phyloP scores from a whole-genome alignment of 2,888 invertebrate genomes.

The Drosophila pullipes region DNA sequence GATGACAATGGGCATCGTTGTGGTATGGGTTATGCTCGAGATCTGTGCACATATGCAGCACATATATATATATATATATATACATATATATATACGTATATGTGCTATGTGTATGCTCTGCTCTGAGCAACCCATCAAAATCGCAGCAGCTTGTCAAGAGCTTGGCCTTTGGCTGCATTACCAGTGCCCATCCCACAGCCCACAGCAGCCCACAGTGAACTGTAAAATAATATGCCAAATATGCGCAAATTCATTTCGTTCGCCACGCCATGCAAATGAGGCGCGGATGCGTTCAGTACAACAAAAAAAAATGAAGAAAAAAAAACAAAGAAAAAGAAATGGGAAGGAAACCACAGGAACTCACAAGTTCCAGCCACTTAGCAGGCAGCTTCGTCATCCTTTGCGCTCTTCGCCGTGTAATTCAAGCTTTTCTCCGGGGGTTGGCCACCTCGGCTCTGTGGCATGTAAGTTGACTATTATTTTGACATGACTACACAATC shows the following conservation, averaged over 20 bases:
- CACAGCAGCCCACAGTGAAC: conserved; percentile 17
- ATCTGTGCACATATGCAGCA: conserved; percentile 62
- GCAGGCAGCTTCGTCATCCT: conserved; percentile 67
- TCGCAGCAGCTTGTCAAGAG: conserved; percentile 75
- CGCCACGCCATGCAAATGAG: conserved; percentile 67
- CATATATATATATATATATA: neutral
- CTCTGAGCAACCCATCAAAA: conserved; percentile 59
- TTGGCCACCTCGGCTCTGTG: conserved; percentile 70
- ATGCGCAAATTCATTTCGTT: conserved; percentile 76
- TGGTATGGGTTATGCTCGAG: conserved; percentile 22
- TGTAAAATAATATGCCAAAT: conserved; percentile 77
- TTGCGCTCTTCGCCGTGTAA: conserved; percentile 48
- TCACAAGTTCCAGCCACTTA: conserved; percentile 77
- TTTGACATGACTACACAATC: conserved; percentile 83
- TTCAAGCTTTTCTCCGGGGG: conserved; percentile 51
- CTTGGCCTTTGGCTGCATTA: conserved; percentile 45
- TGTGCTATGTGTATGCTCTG: neutral
- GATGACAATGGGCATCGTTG: conserved; percentile 68
- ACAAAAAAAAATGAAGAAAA: conserved; percentile 6
- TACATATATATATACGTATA: conserved; percentile 7
- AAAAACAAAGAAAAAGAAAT: conserved; percentile 29
- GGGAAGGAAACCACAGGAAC: conserved; percentile 67
- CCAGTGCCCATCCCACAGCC: conserved; percentile 33
- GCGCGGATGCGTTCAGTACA: conserved; percentile 28
- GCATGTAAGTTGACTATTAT: conserved; percentile 84